phyloP scores from a whole-genome alignment of 1,140 invertebrate species.

The Trypoxylus dichotomus region DNA sequence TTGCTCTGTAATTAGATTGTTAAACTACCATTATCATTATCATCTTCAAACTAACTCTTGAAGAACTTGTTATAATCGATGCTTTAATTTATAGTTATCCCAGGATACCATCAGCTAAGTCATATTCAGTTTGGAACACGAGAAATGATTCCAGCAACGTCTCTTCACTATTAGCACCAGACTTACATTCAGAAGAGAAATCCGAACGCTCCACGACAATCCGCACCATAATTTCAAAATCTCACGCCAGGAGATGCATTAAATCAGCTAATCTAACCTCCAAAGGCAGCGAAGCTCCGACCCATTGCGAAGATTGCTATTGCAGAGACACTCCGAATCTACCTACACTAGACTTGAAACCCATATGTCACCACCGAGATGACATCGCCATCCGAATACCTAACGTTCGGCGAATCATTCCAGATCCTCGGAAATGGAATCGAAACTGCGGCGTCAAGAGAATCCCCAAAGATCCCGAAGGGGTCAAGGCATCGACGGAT shows the following conservation, averaged over 20 bases:
- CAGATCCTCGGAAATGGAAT: neutral
- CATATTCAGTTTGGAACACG: neutral
- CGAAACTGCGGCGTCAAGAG: neutral
- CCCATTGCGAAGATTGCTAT: conserved; percentile 19
- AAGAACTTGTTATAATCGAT: neutral
- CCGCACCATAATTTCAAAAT: neutral
- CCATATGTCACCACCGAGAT: neutral
- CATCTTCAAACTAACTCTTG: neutral
- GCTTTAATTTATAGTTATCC: neutral
- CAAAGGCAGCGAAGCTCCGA: neutral
- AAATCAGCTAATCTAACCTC: neutral
- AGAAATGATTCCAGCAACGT: conserved; percentile 12
- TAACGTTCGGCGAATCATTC: neutral
- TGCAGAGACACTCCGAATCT: conserved; percentile 4
- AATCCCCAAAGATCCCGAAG: neutral
- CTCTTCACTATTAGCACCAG: conserved; percentile 1
- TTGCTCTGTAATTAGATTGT: too few species aligned
- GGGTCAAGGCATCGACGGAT: neutral
- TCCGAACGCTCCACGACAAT: neutral
- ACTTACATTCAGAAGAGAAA: neutral
- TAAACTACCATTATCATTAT: too few species aligned
- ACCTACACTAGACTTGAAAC: neutral
- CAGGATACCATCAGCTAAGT: neutral
- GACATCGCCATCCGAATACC: neutral
- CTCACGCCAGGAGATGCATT: neutral